phyloP scores from a whole-genome alignment of 2,113 vertebrate species.

The Chaetorhynchus papuensis region DNA sequence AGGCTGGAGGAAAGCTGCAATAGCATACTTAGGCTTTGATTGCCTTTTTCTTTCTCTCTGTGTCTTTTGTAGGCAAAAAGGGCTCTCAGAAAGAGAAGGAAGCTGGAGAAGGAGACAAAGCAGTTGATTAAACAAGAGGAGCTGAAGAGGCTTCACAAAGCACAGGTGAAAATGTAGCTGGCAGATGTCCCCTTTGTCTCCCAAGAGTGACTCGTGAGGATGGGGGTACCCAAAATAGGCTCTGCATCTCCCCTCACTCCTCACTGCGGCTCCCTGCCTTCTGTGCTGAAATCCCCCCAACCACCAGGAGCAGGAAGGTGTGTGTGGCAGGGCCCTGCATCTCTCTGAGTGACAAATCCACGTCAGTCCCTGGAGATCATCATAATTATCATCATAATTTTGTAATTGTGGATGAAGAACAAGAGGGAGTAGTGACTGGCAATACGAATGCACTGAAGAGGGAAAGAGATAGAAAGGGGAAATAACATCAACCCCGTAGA shows the following conservation, averaged over 20 bases:
- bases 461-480: background rate
- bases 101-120: constrained; percentile 77
- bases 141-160: constrained; percentile 89
- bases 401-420: background rate
- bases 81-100: constrained; percentile 69
- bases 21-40: background rate
- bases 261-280: background rate
- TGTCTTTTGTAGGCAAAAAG: constrained; percentile 57
- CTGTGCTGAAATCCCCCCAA: background rate
- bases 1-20: background rate
- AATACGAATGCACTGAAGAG: background rate
- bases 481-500: background rate
- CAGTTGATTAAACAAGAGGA: constrained; percentile 84
- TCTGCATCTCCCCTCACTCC: background rate
- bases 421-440: background rate
- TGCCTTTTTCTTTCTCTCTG: background rate
- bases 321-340: background rate
- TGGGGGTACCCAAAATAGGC: background rate
- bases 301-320: background rate
- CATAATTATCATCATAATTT: background rate
- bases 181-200: background rate
- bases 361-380: fast-evolving
- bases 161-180: constrained; percentile 79
- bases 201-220: background rate
- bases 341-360: background rate